These are phyloP conservation scores for Magallana angulata DNA, from an alignment of 1,140 invertebrate species.

Conservation along the genomic window DNA sequence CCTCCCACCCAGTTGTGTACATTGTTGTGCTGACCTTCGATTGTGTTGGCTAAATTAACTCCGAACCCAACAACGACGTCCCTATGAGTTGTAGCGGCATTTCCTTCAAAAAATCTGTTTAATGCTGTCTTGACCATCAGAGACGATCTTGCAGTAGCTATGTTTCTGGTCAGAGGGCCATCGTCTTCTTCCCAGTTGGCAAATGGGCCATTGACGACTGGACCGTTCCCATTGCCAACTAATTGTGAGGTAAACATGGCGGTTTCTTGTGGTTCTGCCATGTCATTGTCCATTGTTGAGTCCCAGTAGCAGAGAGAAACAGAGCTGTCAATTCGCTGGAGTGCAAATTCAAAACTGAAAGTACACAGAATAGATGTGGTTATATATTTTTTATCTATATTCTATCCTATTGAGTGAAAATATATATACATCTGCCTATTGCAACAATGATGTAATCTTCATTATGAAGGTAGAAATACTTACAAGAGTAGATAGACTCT, in stretches of 20 bases:
- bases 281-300: conserved; percentile 44
- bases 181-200: conserved; percentile 8
- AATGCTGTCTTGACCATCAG: not conserved
- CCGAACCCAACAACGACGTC: not conserved
- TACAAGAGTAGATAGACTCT: conserved; percentile 54
- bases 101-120: not conserved
- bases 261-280: conserved; percentile 14
- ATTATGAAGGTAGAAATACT: not conserved
- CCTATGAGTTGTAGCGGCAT: not conserved
- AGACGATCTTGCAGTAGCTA: not conserved
- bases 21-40: conserved; percentile 46
- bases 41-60: conserved; percentile 24
- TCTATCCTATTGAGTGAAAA: no score
- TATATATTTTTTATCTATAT: not conserved
- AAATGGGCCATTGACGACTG: conserved; percentile 38
- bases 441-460: no score
- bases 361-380: not conserved
- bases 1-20: conserved; percentile 58
- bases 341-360: conserved; percentile 37
- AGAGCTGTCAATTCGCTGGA: not conserved
- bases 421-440: no score
- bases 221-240: conserved; percentile 42
- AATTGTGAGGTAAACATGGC: conserved; percentile 24
- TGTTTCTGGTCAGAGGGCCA: conserved; percentile 5
- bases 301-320: conserved; percentile 49